Conservation (phyloP, 2,797 vertebrate species). For the Sciaenops ocellatus region DNA sequence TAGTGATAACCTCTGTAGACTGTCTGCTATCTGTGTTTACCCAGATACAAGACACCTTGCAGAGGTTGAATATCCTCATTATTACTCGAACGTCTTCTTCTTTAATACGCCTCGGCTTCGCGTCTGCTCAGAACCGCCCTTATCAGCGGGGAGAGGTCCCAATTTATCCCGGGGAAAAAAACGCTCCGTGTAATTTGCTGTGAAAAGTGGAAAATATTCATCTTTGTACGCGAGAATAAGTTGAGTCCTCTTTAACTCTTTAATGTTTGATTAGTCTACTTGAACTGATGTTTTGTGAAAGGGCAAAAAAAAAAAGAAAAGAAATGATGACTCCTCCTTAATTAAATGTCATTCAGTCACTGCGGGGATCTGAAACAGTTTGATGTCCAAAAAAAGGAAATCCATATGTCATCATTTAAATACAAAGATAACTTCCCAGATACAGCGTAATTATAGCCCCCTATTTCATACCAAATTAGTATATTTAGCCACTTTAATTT, state of each 20-base stretch:
- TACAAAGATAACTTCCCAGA: slow-evolving; percentile 73
- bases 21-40: slow-evolving; percentile 84
- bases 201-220: slow-evolving; percentile 80
- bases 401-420: slow-evolving; percentile 78
- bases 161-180: slow-evolving; percentile 77
- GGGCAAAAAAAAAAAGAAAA: slow-evolving; percentile 71
- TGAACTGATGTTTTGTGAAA: slow-evolving; percentile 79
- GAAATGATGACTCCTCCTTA: slow-evolving; percentile 77
- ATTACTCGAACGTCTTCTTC: slow-evolving; percentile 71
- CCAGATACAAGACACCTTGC: slow-evolving; percentile 81
- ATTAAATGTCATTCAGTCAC: slow-evolving; percentile 82
- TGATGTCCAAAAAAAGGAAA: slow-evolving; percentile 75
- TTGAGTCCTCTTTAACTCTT: slow-evolving; percentile 79
- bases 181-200: slow-evolving; percentile 79
- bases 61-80: slow-evolving; percentile 83
- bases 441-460: slow-evolving; percentile 73
- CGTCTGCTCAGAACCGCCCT: slow-evolving; percentile 72
- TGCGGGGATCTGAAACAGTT: slow-evolving; percentile 75
- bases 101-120: slow-evolving; percentile 76
- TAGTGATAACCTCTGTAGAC: slow-evolving; percentile 81
- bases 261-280: slow-evolving; percentile 83
- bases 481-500: slow-evolving; percentile 74
- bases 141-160: slow-evolving; percentile 80
- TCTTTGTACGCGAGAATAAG: slow-evolving; percentile 75
- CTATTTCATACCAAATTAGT: slow-evolving; percentile 83